Conservation (phyloP, 2,113 vertebrate genomes). For the Microtus montanus region DNA sequence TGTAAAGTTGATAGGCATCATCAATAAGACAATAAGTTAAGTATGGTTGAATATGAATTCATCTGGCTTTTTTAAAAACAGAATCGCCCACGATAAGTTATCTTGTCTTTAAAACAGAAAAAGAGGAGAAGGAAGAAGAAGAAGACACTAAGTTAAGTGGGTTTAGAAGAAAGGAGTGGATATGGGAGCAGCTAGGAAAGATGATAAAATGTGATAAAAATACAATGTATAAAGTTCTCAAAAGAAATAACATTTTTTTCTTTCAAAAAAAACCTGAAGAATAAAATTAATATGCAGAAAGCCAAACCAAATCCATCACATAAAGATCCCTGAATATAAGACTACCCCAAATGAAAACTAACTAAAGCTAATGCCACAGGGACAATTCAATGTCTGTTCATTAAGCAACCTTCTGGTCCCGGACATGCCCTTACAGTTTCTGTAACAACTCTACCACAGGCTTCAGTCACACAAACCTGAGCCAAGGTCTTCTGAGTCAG, state of each 20-base stretch:
- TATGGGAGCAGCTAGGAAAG: no score
- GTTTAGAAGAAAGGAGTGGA: background rate
- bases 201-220: background rate
- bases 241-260: background rate
- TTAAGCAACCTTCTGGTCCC: background rate
- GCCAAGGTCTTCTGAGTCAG: background rate
- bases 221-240: background rate
- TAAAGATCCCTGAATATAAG: background rate
- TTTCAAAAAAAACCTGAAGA: background rate
- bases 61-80: background rate
- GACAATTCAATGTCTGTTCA: background rate
- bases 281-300: background rate
- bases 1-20: background rate
- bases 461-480: background rate
- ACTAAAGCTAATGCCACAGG: background rate
- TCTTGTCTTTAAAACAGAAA: background rate
- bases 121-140: background rate
- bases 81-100: background rate
- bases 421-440: background rate
- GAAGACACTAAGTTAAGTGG: background rate
- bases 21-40: background rate
- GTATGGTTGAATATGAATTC: background rate
- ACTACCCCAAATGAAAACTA: background rate
- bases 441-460: background rate
- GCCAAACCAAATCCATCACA: background rate